Conservation (phyloP, 2,113 vertebrate species). For the Mixornis gularis region DNA sequence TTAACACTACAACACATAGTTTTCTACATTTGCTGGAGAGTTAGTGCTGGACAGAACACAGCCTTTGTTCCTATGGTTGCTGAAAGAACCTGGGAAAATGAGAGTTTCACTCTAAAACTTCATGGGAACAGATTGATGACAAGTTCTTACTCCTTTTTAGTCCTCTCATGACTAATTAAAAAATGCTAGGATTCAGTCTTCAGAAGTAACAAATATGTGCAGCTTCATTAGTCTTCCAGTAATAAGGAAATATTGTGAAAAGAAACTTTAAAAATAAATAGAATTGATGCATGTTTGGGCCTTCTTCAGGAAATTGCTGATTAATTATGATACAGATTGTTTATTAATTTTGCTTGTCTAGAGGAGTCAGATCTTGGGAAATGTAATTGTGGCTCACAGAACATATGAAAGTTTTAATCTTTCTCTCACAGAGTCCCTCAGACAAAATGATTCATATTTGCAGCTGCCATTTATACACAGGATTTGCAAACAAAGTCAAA, state of each 20-base stretch:
- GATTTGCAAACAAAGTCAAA: neutral
- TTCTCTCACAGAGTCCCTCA: neutral
- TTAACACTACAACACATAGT: neutral
- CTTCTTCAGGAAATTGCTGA: neutral
- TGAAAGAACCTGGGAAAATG: neutral
- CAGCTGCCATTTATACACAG: neutral
- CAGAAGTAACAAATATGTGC: neutral
- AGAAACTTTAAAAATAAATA: neutral
- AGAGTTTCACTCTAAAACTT: neutral
- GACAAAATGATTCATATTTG: neutral
- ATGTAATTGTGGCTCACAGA: neutral
- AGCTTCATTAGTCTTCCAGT: neutral
- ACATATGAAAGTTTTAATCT: neutral
- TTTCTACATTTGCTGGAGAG: neutral
- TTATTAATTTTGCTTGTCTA: neutral
- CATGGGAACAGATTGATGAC: rapidly evolving
- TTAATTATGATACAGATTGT: neutral
- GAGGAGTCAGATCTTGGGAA: neutral
- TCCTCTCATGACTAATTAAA: neutral
- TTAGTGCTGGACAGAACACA: neutral
- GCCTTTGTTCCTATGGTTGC: neutral
- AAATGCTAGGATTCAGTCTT: neutral
- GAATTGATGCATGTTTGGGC: neutral
- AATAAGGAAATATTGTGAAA: neutral
- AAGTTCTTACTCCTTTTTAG: neutral